Evolutionary conservation across 2,797 vertebrate species (phyloP).

Genomic region (Syngnathus rostellatus): DNA sequence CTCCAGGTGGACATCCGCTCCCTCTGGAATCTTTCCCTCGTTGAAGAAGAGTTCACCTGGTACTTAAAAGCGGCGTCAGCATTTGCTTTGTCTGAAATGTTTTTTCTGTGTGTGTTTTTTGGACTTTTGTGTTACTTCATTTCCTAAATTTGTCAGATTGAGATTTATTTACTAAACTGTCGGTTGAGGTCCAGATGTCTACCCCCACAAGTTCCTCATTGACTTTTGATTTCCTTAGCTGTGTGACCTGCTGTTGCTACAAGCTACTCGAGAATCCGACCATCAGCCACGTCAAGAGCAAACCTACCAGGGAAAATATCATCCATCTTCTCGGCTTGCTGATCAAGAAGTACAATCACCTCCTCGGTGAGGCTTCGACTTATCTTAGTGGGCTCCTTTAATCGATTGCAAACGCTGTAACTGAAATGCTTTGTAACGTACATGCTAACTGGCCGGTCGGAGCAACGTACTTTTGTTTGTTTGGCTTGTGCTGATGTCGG

Average conservation of each 20-base stretch:
- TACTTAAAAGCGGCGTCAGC: slow-evolving; percentile 29
- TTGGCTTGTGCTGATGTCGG: neutral
- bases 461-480: neutral
- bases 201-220: neutral
- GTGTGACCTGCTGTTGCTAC: slow-evolving; percentile 88
- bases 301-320: slow-evolving; percentile 77
- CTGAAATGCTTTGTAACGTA: neutral
- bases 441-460: too few relatives aligned
- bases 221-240: slow-evolving; percentile 54
- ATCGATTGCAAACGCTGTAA: neutral
- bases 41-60: slow-evolving; percentile 94
- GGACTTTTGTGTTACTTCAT: neutral
- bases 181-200: neutral
- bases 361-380: slow-evolving; percentile 74
- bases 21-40: slow-evolving; percentile 81
- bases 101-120: too few relatives aligned
- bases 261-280: slow-evolving; percentile 88
- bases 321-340: slow-evolving; percentile 81
- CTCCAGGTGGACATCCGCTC: slow-evolving; percentile 84
- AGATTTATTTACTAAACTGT: too few relatives aligned
- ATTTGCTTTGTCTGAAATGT: too few relatives aligned
- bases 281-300: slow-evolving; percentile 81
- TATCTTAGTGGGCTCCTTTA: neutral
- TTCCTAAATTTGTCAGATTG: too few relatives aligned
- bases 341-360: slow-evolving; percentile 82